These are phyloP conservation scores for Suricata suricatta DNA, from an alignment of 2,113 vertebrate genomes.

Conservation along the genomic window DNA sequence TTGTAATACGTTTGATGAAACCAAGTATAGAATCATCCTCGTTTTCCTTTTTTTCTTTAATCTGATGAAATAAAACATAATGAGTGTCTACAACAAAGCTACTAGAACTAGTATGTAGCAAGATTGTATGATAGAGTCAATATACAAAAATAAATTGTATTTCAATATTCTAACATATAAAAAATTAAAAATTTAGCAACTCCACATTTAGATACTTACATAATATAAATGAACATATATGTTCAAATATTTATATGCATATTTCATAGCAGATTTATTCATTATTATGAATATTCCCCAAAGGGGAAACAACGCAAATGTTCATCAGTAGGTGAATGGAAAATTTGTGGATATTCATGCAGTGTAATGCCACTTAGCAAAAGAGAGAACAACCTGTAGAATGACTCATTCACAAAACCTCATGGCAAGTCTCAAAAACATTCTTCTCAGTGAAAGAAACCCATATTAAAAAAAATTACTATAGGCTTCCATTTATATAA, in stretches of 20 bases:
- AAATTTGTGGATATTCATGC: not conserved
- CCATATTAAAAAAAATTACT: not conserved
- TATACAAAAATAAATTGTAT: not conserved
- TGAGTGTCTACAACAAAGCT: not conserved
- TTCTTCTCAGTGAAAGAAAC: not conserved
- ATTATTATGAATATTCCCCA: not conserved
- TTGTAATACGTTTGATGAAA: not conserved
- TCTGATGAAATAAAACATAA: not conserved
- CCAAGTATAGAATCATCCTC: not conserved
- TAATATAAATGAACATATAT: not conserved
- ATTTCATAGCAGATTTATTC: not conserved
- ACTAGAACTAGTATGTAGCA: not conserved
- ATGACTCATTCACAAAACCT: not conserved
- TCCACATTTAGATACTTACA: not conserved
- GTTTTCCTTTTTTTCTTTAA: not conserved
- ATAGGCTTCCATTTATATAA: not conserved
- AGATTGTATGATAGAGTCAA: not conserved
- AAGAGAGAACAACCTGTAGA: not conserved
- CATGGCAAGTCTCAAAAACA: not conserved
- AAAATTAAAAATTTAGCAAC: not conserved
- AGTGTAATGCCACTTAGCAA: not conserved
- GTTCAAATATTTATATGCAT: not conserved
- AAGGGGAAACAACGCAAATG: not conserved
- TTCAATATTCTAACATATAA: not conserved
- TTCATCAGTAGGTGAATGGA: not conserved